These are phyloP conservation scores for Allygus modestus DNA, from an alignment of 2,888 invertebrate species.

Conservation along the genomic window DNA sequence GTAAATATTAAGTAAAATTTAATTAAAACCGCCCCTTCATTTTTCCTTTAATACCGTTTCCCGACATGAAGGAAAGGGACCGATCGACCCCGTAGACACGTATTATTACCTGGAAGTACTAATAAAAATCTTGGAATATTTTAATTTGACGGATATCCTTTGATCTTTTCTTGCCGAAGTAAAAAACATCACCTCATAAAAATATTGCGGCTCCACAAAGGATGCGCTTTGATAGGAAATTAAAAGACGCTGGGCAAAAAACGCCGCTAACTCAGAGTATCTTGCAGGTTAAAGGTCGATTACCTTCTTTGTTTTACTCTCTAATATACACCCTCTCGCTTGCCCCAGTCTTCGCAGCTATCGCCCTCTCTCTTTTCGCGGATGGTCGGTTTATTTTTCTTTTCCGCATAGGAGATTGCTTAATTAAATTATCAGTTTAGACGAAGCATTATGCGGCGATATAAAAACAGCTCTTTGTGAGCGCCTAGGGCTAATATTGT, in stretches of 20 bases:
- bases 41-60: not conserved
- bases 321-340: conserved; percentile 50
- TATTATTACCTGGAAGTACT: conserved; percentile 38
- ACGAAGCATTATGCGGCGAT: conserved; percentile 50
- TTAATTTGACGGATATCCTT: conserved; percentile 50
- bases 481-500: conserved; percentile 43
- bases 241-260: conserved; percentile 57
- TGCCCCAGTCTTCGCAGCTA: not conserved
- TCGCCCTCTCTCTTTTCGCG: conserved; percentile 27
- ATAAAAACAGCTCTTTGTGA: conserved; percentile 59
- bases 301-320: conserved; percentile 59
- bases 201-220: conserved; percentile 53
- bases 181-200: conserved; percentile 47
- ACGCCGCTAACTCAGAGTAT: conserved; percentile 26
- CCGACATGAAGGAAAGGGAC: not conserved
- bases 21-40: not conserved
- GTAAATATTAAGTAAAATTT: no score
- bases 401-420: conserved; percentile 61
- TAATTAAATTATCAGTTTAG: conserved; percentile 64
- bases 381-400: conserved; percentile 61
- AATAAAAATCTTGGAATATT: conserved; percentile 58
- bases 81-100: not conserved
- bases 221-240: conserved; percentile 52
- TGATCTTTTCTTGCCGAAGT: conserved; percentile 54
- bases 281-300: conserved; percentile 58